Evolutionary conservation across 1,140 invertebrate species (phyloP).

Genomic region (Pinna nobilis): DNA sequence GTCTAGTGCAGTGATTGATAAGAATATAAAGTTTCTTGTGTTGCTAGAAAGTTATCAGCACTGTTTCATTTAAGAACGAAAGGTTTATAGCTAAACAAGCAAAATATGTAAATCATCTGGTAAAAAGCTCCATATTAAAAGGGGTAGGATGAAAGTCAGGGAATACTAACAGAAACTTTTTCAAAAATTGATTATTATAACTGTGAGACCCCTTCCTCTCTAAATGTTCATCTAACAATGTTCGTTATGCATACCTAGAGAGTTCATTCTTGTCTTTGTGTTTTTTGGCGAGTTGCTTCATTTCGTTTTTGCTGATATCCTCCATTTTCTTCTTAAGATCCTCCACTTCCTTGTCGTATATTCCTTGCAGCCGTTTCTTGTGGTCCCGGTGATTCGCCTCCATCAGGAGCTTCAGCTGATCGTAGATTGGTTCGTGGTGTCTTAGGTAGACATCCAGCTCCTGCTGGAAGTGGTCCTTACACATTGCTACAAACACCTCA

Average conservation of each 20-base stretch:
- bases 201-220: no score
- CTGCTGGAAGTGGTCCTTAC: constrained; percentile 82
- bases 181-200: no score
- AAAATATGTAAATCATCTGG: no score
- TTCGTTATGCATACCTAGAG: constrained; percentile 78
- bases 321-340: constrained; percentile 90
- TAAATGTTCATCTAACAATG: no score
- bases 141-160: no score
- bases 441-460: constrained; percentile 89
- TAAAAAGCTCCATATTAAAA: no score
- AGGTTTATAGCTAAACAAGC: no score
- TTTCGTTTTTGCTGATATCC: constrained; percentile 87
- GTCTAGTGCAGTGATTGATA: no score
- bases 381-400: constrained; percentile 86
- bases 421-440: constrained; percentile 84
- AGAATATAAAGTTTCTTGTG: no score
- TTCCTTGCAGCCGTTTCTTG: constrained; percentile 79
- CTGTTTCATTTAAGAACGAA: no score
- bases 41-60: no score
- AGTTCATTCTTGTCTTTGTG: constrained; percentile 93
- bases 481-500: constrained; percentile 81
- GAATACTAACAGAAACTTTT: no score
- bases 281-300: constrained; percentile 86
- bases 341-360: constrained; percentile 76
- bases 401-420: constrained; percentile 86